Evolutionary conservation across 2,888 invertebrate species (phyloP), one percentile per base, ranked within the genome.

Genomic region (Netelia virgata): DNA sequence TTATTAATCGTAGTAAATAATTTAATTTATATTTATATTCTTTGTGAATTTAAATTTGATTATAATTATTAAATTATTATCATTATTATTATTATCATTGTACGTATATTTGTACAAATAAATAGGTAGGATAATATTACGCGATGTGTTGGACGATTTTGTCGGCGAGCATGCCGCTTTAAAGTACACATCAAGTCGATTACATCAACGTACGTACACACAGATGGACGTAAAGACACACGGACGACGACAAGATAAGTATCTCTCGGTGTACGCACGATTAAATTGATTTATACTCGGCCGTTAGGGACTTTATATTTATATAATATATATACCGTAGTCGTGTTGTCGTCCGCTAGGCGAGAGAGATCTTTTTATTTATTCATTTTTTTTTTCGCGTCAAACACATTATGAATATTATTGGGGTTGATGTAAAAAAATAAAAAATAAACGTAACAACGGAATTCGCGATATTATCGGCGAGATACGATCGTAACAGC

Each of bases 271-370:
- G 86, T 90, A 89, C 87, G 90, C 90, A 87, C 90, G 91, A 90
- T 91, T 91, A 90, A 90, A 89, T 90, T 91, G 91, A 91, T 91
- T 91, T 91, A 91, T 90, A 86, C 76, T 41, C 83, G 89, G 86
- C 83, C 88, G 89, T 90, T 87, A 86, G 86, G 87, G 86, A 87
- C 78, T 85, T 86, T 88, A 86, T 75, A 89, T 88, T 87, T 89
- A 88, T 86, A 86, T 85, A 82, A 77, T 73, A 28, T 28, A 28
- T 28, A 28, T 84, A 76, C 73, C 68, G 66, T 66, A 74, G 50
- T 69, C 83, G 84, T 64, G 73, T 81, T 72, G 84, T 66, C 72
- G 81, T 59, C 68, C 47, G 18, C 28, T 28, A 53, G 18, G 55
- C 9, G n/a, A 55, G 55, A 14, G 55, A 55, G 55, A 50, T 76